Base-by-base conservation (phyloP, 92 coral and sea anemone species). In the Phymanthus crucifer region DNA sequence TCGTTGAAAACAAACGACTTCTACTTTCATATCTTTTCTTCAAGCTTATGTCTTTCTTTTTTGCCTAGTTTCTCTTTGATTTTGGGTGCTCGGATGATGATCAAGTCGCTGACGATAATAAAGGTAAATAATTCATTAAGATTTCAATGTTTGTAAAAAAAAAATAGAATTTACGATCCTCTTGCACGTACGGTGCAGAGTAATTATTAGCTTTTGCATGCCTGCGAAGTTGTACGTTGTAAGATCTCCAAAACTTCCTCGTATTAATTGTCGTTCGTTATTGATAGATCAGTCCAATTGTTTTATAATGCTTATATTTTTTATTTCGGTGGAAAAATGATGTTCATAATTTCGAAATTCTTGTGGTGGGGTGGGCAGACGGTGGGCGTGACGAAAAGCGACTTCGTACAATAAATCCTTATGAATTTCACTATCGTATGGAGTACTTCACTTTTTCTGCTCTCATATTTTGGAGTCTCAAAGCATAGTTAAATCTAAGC, bases 11-110 rank as follows among this genome's bases (percentile, higher is more conserved):
- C n/a, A 58, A 17, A 10, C 29, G 14, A 8, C 34, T 61, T 26
- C 17, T 61, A 61, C 33, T 61, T n/a, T 61, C 16, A 27, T 3
- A 61, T 21, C 4, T 61, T 27, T 40, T 70, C 40, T 33, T 74
- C n/a, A n/a, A 34, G 70, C 31, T 12, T 40, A 43, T 65, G 31
- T 82, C 68, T 31, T 67, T 72, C 16, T 57, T 73, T 10, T 32
- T 32, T 68, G 32, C 46, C 17, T 76, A 92, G 97, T 92, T 92
- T 82, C 89, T 87, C 61, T 90, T 88, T 78, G 92, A 92, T 68
- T 75, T 82, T 35, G 92, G 84, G 67, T 80, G 52, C 77, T 90
- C 90, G 23, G 91, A 92, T 32, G 82, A 84, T 32, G 97, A 92
- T 33, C 92, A 90, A 75, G 90, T 31, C 65, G 68, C 67, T 33